A percentile compares a stretch with the other conserved stretches of the same genome.
phyloP scores from a whole-genome alignment of 2,113 vertebrate species.

The Aix galericulata region DNA sequence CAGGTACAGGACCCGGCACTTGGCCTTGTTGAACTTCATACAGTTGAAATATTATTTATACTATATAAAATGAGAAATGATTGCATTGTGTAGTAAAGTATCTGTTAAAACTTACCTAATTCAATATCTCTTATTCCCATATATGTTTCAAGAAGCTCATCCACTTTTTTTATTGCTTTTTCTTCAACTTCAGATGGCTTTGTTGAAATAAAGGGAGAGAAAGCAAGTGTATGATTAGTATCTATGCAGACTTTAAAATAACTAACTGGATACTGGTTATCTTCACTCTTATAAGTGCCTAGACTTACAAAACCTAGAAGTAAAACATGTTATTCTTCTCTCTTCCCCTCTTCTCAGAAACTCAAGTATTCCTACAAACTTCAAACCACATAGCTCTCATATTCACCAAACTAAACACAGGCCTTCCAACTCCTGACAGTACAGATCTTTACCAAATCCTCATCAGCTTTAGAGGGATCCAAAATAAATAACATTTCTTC shows the following conservation, averaged over 20 bases:
- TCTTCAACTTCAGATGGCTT: slow-evolving; percentile 92
- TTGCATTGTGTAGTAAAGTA: not conserved
- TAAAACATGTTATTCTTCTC: not conserved
- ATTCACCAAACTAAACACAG: not conserved
- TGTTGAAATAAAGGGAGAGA: slow-evolving; percentile 32
- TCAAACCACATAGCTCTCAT: not conserved
- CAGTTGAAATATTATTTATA: not conserved
- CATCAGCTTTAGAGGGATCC: not conserved
- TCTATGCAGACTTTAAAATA: not conserved
- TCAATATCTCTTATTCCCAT: slow-evolving; percentile 96
- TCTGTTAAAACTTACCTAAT: slow-evolving; percentile 83
- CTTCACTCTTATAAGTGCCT: not conserved
- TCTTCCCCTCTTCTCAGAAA: not conserved
- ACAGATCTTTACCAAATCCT: not conserved
- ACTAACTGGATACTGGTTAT: not conserved
- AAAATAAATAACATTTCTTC: not conserved
- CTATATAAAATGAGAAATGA: not conserved
- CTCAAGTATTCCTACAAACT: not conserved
- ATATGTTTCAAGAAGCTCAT: slow-evolving; percentile 95
- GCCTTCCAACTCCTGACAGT: not conserved
- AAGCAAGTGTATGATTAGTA: not conserved
- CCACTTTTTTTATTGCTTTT: slow-evolving; percentile 91
- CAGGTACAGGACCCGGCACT: too few relatives aligned
- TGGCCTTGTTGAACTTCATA: too few relatives aligned
- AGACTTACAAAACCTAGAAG: not conserved